Base-by-base conservation (phyloP, 37 sponge, comb jelly and placozoan genomes). In the Geodia barretti region DNA sequence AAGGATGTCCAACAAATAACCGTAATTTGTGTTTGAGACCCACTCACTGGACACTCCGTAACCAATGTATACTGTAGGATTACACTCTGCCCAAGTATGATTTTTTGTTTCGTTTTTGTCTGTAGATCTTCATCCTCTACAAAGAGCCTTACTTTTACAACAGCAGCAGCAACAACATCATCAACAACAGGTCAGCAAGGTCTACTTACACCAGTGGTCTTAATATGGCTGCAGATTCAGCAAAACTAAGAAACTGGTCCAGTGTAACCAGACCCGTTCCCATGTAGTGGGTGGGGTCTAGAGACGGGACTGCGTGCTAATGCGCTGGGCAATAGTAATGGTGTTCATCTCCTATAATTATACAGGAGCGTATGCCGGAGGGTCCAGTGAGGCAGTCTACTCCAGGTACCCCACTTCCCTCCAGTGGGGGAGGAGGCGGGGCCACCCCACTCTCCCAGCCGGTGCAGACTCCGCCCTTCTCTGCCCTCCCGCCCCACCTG, bases 101-200 rank as follows among this genome's bases (percentile, higher is more conserved):
- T 28, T 30, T 2, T 62, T 38, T 42, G 36, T 14, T 64, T 29
- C 3, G 5, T 9, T 32, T 67, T 9, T 63, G 38, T 79, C 35
- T 43, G 47, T 38, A 84, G 92, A 81, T 4, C 63, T 92, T 2
- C 93, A 92, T 73, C 93, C 93, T n/a, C 86, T 92, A 1, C 93
- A 92, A 59, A 84, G 80, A 85, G 93, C 93, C 25, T 67, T 92
- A n/a, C 33, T 92, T 19, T 70, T 92, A 41, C 91, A 91, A 39
- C 76, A 85, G 40, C 81, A 86, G 20, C 30, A 62, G 9, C 11
- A 29, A 39, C 61, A 75, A 1, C 76, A 75, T 0, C 73, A 29
- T 24, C 62, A 29, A n/a, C n/a, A n/a, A n/a, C n/a, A n/a, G n/a
- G n/a, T n/a, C n/a, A n/a, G n/a, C n/a, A n/a, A n/a, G n/a, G n/a